Evolutionary conservation across 2,888 invertebrate species (phyloP), one percentile per base, ranked within the genome.

Genomic region (Pachliopta kotzebuea): DNA sequence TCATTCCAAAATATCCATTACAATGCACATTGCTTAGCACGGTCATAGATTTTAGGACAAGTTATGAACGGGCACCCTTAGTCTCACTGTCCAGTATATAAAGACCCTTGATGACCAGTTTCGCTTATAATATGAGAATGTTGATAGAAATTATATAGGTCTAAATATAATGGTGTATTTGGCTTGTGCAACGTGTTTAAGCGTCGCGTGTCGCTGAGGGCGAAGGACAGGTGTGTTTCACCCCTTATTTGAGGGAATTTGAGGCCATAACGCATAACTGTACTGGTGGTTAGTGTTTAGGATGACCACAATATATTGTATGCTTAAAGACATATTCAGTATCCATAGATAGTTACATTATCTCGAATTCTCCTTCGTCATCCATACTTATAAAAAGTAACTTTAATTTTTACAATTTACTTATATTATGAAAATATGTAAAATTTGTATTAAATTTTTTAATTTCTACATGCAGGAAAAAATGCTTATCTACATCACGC

Each of bases 191-290:
- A 82, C 78, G 80, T 81, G 84, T 79, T 79, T 71, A 71, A 71
- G 64, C 66, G 89, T 86, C 90, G 88, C 89, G 90, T 88, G 90
- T 86, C 86, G 72, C 77, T 74, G 86, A 88, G 90, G 90, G 89
- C 76, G 88, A 83, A 67, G 81, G 88, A 85, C 90, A 90, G 89
- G 89, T 89, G 90, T 85, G 88, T 74, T 73, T 73, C 84, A 88
- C 88, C 90, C 90, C 84, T 86, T 86, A 84, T 86, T 83, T 85
- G 76, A 86, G 85, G 86, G 87, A 86, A 82, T 88, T 84, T 84
- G 73, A 81, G 80, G 82, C 75, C 80, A 81, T 78, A 85, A 78
- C 74, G 79, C 85, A 88, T 88, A 80, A 76, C 89, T 86, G 81
- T 87, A 86, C 81, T 79, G 70, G 71, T 76, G 76, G 73, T 73